These are phyloP conservation scores for Eurystomus glaucurus DNA, from an alignment of 2,797 vertebrate species.

Conservation along the genomic window DNA sequence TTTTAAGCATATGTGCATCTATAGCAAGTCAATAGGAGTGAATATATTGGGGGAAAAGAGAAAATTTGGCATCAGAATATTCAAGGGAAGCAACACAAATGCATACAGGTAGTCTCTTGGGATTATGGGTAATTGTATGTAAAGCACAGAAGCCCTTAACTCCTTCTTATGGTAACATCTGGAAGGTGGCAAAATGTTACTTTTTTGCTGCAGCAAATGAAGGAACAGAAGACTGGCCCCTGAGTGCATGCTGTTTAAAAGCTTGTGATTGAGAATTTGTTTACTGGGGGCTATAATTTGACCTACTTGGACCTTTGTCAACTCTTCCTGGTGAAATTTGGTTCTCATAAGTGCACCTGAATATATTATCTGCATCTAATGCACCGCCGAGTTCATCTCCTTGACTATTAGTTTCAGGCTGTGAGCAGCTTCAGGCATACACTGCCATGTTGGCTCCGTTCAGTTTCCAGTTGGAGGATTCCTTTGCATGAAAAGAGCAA, in stretches of 20 bases:
- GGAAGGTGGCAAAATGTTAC: not conserved
- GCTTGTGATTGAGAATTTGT: not conserved
- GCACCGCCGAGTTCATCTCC: not conserved
- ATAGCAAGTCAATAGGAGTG: not conserved
- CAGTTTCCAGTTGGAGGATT: not conserved
- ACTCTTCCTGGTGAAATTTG: not conserved
- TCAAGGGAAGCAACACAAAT: not conserved
- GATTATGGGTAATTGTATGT: not conserved
- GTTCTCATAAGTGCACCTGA: not conserved
- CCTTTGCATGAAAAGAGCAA: not conserved
- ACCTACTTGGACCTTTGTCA: not conserved
- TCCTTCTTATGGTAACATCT: not conserved
- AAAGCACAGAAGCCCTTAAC: not conserved
- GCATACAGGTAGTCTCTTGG: not conserved
- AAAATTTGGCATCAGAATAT: not conserved
- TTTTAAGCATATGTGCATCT: not conserved
- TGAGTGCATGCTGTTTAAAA: not conserved
- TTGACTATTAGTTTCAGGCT: slow-evolving; percentile 27
- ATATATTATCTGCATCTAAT: not conserved
- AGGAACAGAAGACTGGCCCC: not conserved
- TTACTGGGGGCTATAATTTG: not conserved
- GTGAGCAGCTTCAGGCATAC: slow-evolving; percentile 2
- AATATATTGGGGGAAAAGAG: not conserved
- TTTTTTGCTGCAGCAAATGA: not conserved
- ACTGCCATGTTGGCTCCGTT: not conserved